Percentiles rank a stretch among this genome's conserved stretches.
Conservation (phyloP, 2,113 vertebrate genomes). For the Ceuthmochares aereus region DNA sequence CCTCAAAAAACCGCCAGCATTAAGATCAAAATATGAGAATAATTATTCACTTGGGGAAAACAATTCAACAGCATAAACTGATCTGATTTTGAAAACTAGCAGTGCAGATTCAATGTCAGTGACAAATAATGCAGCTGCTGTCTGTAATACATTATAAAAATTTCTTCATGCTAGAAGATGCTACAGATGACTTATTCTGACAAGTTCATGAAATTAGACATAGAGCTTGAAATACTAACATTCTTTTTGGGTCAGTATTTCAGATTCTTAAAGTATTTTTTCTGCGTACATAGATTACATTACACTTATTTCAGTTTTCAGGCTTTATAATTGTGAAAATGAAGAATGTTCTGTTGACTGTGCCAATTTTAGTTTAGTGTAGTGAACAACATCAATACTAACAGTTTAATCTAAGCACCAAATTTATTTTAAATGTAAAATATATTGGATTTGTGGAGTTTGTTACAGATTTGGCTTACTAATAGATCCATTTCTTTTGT, state of each 20-base stretch:
- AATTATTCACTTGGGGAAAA: background rate
- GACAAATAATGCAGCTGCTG: background rate
- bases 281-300: background rate
- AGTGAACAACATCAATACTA: background rate
- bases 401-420: background rate
- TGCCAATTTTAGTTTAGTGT: background rate
- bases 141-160: background rate
- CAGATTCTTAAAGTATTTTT: background rate
- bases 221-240: background rate
- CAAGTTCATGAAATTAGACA: background rate
- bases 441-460: background rate
- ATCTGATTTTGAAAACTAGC: background rate
- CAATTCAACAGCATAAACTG: background rate
- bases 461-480: background rate
- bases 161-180: background rate
- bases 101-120: background rate
- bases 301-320: background rate
- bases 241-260: background rate
- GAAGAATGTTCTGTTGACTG: background rate
- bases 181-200: background rate
- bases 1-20: background rate
- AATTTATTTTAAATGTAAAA: background rate
- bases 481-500: slow-evolving; percentile 10
- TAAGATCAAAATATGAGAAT: background rate
- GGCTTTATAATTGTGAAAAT: background rate